A percentile compares a stretch with the other conserved stretches of the same genome.
These are phyloP conservation scores for Malacosoma neustria DNA, from an alignment of 2,888 invertebrate species.

Conservation along the genomic window DNA sequence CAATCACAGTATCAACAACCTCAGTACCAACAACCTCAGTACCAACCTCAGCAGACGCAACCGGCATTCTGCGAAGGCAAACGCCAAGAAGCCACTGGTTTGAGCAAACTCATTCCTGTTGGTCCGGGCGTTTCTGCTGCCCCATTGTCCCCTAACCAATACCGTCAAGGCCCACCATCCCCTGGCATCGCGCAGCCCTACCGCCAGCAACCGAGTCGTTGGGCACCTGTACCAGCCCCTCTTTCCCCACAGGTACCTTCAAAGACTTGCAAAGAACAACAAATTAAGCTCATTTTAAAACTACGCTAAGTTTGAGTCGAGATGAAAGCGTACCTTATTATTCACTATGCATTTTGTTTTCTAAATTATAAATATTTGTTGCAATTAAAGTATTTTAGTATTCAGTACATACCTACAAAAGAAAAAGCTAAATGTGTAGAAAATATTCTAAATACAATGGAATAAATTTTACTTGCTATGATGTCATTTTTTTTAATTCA, in stretches of 20 bases:
- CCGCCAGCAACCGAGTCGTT: slow-evolving; percentile 55
- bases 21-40: slow-evolving; percentile 20
- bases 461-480: too few relatives aligned
- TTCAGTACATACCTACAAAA: too few relatives aligned
- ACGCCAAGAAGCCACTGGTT: slow-evolving; percentile 51
- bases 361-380: too few relatives aligned
- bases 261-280: slow-evolving; percentile 4
- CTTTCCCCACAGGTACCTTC: slow-evolving; percentile 62
- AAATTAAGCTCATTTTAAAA: neutral
- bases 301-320: neutral
- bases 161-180: slow-evolving; percentile 48
- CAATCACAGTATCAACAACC: slow-evolving; percentile 28
- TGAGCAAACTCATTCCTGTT: slow-evolving; percentile 64
- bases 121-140: slow-evolving; percentile 48
- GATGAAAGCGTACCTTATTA: too few relatives aligned
- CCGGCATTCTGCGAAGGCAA: slow-evolving; percentile 48
- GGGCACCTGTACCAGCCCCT: slow-evolving; percentile 66
- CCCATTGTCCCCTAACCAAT: slow-evolving; percentile 30
- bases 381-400: too few relatives aligned
- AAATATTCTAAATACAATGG: too few relatives aligned
- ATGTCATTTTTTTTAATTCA: too few relatives aligned
- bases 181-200: slow-evolving; percentile 51
- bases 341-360: too few relatives aligned
- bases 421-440: too few relatives aligned
- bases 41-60: slow-evolving; percentile 31